Percentiles rank a stretch among this genome's conserved stretches.
Conservation (phyloP, 1,140 invertebrate genomes). For the Trissolcus basalis region DNA sequence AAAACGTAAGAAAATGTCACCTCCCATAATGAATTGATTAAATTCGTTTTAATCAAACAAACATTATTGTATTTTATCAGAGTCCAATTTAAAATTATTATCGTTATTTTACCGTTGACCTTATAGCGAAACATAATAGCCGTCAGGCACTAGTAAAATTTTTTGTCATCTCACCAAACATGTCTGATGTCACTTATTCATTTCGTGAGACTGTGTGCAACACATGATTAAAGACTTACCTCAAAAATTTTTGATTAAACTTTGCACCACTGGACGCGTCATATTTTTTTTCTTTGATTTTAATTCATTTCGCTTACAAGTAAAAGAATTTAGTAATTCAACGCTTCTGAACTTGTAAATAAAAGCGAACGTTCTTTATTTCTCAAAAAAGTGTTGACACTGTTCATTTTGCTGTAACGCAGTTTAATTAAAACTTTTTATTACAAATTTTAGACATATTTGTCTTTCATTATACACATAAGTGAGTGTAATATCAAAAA, state of each 20-base stretch:
- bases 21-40: too few relatives aligned
- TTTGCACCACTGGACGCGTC: conserved; percentile 1
- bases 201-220: conserved; percentile 17
- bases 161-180: conserved; percentile 39
- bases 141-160: neutral
- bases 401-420: conserved; percentile 28
- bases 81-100: too few relatives aligned
- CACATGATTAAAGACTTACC: conserved; percentile 29
- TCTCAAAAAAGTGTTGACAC: conserved; percentile 15
- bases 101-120: too few relatives aligned
- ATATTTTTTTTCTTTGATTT: conserved; percentile 20
- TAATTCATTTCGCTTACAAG: conserved; percentile 23
- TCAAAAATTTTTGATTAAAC: conserved; percentile 43
- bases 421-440: conserved; percentile 42
- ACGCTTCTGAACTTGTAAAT: conserved; percentile 28
- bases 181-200: conserved; percentile 28
- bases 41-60: too few relatives aligned
- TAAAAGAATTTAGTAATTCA: conserved; percentile 23
- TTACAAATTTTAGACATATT: conserved; percentile 29
- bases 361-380: conserved; percentile 29
- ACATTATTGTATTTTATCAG: too few relatives aligned
- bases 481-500: conserved; percentile 14
- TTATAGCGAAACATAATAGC: too few relatives aligned
- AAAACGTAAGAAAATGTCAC: too few relatives aligned
- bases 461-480: conserved; percentile 11